A percentile compares a stretch with the other conserved stretches of the same genome.
These are phyloP conservation scores for Oxyura jamaicensis DNA, from an alignment of 2,113 vertebrate species.

Conservation along the genomic window DNA sequence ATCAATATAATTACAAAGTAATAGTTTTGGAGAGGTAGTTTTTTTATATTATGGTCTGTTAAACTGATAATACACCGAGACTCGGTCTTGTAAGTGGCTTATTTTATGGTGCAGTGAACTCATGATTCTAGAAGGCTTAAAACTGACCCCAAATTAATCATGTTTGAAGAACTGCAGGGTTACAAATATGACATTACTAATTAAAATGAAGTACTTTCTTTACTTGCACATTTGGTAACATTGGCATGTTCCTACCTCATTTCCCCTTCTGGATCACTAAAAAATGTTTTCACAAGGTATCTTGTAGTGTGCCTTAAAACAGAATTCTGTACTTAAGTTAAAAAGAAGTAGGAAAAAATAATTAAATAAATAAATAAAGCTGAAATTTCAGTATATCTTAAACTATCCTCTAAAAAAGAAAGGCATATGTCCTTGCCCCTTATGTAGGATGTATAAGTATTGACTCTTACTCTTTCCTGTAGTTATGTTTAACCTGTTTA, in stretches of 20 bases:
- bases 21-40: slow-evolving; percentile 12
- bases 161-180: neutral
- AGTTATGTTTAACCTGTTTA: neutral
- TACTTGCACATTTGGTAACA: neutral
- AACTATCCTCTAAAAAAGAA: neutral
- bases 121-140: slow-evolving; percentile 23
- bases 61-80: neutral
- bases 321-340: neutral
- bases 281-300: neutral
- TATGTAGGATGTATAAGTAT: neutral
- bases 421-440: neutral
- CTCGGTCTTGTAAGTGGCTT: slow-evolving; percentile 3
- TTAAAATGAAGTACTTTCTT: neutral
- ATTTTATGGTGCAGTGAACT: slow-evolving; percentile 33
- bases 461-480: neutral
- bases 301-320: neutral
- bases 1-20: slow-evolving; percentile 21
- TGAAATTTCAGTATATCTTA: neutral
- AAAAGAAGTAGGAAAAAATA: neutral
- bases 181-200: neutral
- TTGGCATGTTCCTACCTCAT: neutral
- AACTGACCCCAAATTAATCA: neutral
- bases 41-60: slow-evolving; percentile 22
- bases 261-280: neutral
- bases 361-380: neutral